Evolutionary conservation across 2,113 vertebrate species (phyloP), one percentile per base, ranked within the genome.

Genomic region (Corvus moneduloides): DNA sequence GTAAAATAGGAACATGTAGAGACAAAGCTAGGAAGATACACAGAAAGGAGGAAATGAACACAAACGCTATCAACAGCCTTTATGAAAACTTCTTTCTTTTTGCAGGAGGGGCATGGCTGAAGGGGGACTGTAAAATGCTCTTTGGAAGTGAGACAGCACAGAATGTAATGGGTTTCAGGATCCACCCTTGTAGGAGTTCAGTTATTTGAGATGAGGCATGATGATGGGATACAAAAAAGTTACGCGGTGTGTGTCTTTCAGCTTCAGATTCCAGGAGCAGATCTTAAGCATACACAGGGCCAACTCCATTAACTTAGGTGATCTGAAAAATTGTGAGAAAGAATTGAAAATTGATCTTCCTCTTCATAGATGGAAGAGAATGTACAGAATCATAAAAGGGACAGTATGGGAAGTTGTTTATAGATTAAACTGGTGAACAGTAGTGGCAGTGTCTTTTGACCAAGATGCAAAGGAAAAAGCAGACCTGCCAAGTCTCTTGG

Each of bases 241-340:
- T 63, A 48, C 5, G 1, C 16, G 11, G 8, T 52, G 9, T 17
- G 3, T 76, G 23, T 58, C 55, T 74, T 76, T 82, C 82, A 73
- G 49, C n/a, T 85, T 85, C 67, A 79, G 28, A 59, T 6, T 76
- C 8, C 35, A 78, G 56, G 7, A 83, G 26, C 3, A 66, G 48
- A 41, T 2, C 21, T 84, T 80, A 84, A 69, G 74, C 15, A 17
- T 43, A 74, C 10, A 3, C 3, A 5, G 9, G 33, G 5, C 11
- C 35, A 74, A 63, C 1, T 16, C 5, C 48, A 81, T 84, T 84
- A 77, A 88, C 16, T 63, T 51, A 86, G 19, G 19, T 89, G 72
- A 44, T 67, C 68, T 89, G 73, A 95, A 96, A 96, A 89, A 84
- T 2, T 52, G 52, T 19, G 24, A 92, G 55, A 67, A 92, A 77